These are phyloP conservation scores for Leiothrix lutea DNA, from an alignment of 2,113 vertebrate species.

Conservation along the genomic window DNA sequence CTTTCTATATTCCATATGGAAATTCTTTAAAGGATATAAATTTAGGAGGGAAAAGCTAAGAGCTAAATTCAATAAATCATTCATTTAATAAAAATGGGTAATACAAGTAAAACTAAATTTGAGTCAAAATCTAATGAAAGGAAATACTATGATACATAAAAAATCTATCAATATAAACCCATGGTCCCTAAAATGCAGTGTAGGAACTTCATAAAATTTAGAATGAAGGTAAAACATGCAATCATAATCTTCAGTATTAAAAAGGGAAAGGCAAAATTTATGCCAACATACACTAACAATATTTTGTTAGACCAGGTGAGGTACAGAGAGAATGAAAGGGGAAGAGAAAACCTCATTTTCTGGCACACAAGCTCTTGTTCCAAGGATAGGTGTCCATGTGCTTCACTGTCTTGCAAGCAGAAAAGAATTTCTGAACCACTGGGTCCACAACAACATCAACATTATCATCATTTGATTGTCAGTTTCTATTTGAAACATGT, in stretches of 20 bases:
- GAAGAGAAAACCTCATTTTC: neutral
- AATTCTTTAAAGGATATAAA: neutral
- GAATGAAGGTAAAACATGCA: neutral
- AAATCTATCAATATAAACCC: neutral
- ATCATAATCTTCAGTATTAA: neutral
- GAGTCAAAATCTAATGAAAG: neutral
- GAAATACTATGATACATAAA: neutral
- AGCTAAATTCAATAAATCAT: neutral
- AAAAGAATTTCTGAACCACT: neutral
- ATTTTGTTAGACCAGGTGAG: neutral
- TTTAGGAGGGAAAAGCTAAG: neutral
- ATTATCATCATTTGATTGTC: neutral
- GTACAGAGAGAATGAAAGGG: neutral
- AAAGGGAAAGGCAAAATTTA: neutral
- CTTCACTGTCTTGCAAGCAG: neutral
- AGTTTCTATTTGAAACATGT: neutral
- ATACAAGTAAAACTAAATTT: neutral
- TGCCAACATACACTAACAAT: neutral
- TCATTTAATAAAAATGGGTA: neutral
- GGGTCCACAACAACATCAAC: neutral
- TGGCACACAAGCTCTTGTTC: neutral
- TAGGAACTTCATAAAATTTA: neutral
- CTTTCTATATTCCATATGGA: neutral
- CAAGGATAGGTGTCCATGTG: neutral
- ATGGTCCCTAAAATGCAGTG: neutral